Conservation (phyloP, 2,888 invertebrate species). For the Hemicrepidius hirtus region DNA sequence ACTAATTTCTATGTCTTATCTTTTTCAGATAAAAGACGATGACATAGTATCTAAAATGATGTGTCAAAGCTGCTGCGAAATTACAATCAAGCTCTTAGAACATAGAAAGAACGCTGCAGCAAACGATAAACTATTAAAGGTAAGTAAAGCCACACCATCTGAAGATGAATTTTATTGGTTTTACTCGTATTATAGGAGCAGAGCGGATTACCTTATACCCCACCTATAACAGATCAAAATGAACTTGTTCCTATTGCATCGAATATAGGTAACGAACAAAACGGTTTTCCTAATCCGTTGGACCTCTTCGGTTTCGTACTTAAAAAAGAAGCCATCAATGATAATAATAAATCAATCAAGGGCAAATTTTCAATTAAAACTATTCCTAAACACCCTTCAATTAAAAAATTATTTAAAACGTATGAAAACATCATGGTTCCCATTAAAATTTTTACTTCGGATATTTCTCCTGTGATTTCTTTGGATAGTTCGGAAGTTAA, state of each 20-base stretch:
- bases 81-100: conserved; percentile 49
- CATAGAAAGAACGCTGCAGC: conserved; percentile 48
- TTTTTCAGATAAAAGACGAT: conserved; percentile 51
- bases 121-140: conserved; percentile 54
- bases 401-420: neutral
- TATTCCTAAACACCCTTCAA: conserved; percentile 3
- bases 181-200: conserved; percentile 3
- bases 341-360: too few species aligned
- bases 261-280: neutral
- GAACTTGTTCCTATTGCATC: conserved; percentile 16
- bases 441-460: neutral
- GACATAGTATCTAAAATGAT: conserved; percentile 51
- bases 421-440: conserved; percentile 7
- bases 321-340: neutral
- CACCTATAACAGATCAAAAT: conserved; percentile 26
- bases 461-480: conserved; percentile 34
- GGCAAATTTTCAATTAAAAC: too few species aligned
- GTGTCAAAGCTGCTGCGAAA: conserved; percentile 50
- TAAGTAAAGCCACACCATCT: conserved; percentile 35
- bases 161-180: neutral
- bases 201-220: conserved; percentile 17
- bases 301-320: neutral
- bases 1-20: too few species aligned
- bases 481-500: conserved; percentile 21
- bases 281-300: neutral